phyloP scores from a whole-genome alignment of 1,140 invertebrate species.

The Onthophagus taurus region DNA sequence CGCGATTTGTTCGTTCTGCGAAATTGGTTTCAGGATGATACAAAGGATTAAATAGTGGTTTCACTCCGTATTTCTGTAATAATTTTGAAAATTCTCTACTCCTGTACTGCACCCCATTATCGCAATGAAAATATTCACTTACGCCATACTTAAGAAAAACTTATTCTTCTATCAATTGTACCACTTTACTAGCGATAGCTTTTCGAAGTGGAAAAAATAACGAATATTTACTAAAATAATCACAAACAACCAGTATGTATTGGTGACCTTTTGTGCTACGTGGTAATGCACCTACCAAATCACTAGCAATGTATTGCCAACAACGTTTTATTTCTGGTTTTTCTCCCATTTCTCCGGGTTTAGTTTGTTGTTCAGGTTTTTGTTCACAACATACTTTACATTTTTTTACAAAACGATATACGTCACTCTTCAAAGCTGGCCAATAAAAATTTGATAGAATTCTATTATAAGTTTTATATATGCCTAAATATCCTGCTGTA shows the following conservation, averaged over 20 bases:
- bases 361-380: constrained; percentile 1
- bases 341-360: constrained; percentile 5
- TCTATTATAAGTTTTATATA: constrained; percentile 7
- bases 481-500: neutral
- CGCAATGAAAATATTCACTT: constrained; percentile 8
- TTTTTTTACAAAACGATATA: neutral
- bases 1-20: constrained; percentile 31
- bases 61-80: neutral
- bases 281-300: constrained; percentile 10
- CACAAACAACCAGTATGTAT: constrained; percentile 13
- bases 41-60: constrained; percentile 17
- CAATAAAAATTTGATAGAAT: constrained; percentile 2
- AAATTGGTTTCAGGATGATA: constrained; percentile 34
- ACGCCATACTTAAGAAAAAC: constrained; percentile 11
- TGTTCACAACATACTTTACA: neutral
- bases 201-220: constrained; percentile 11
- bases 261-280: neutral
- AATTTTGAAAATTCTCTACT: neutral
- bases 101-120: constrained; percentile 12
- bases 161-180: constrained; percentile 8
- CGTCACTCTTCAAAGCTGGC: constrained; percentile 2
- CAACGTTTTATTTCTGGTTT: neutral
- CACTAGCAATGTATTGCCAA: constrained; percentile 5
- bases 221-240: constrained; percentile 14
- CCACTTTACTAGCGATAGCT: constrained; percentile 6